Conservation (phyloP, 1,140 invertebrate species). For the Phthorimaea operculella region DNA sequence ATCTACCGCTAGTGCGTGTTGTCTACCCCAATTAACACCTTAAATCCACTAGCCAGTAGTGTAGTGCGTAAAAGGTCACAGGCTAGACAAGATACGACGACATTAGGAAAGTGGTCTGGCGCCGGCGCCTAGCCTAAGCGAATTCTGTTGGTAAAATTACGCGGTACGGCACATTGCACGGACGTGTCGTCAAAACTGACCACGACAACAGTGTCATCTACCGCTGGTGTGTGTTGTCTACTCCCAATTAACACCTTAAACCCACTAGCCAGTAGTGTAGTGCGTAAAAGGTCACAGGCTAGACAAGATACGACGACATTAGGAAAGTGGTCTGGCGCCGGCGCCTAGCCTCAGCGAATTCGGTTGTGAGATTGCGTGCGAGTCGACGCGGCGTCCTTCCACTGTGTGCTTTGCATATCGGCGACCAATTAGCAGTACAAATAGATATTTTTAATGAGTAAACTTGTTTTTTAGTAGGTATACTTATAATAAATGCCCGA, state of each 20-base stretch:
- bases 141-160: constrained; percentile 53
- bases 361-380: constrained; percentile 29
- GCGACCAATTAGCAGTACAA: too few species aligned
- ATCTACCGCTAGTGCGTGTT: too few species aligned
- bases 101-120: constrained; percentile 64
- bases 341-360: constrained; percentile 49
- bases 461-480: too few species aligned
- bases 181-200: too few species aligned
- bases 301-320: constrained; percentile 58
- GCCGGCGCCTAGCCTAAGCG: constrained; percentile 46
- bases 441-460: too few species aligned
- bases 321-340: constrained; percentile 63
- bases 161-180: too few species aligned
- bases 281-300: constrained; percentile 63
- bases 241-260: too few species aligned
- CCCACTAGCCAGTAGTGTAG: constrained; percentile 2
- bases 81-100: constrained; percentile 62
- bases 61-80: constrained; percentile 59
- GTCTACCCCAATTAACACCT: too few species aligned
- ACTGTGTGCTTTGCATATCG: not conserved
- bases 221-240: too few species aligned
- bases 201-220: too few species aligned
- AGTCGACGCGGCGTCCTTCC: not conserved
- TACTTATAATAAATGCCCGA: too few species aligned
- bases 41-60: too few species aligned